Evolutionary conservation across 2,797 vertebrate species (phyloP).

Genomic region (Danio tinwini): DNA sequence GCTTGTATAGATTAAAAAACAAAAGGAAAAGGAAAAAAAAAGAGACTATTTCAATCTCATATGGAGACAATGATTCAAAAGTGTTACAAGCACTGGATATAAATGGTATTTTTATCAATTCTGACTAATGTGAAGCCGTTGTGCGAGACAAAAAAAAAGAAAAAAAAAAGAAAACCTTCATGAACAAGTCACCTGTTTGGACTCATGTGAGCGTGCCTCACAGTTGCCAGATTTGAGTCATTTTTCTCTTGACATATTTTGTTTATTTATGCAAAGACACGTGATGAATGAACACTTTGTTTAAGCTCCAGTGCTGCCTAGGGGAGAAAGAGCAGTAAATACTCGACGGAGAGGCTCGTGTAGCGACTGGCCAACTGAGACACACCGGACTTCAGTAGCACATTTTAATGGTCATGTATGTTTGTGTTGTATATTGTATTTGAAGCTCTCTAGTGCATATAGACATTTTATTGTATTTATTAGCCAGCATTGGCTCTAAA

Average conservation of each 20-base stretch:
- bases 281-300: conserved; percentile 95
- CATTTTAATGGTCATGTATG: conserved; percentile 80
- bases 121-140: conserved; percentile 99
- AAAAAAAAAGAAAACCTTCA: conserved; percentile 79
- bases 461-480: conserved; percentile 93
- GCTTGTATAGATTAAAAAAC: conserved; percentile 81
- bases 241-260: conserved; percentile 93
- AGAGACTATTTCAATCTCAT: conserved; percentile 81
- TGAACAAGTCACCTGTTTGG: conserved; percentile 93
- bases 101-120: conserved; percentile 99
- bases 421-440: conserved; percentile 86
- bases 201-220: conserved; percentile 92
- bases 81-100: conserved; percentile 99
- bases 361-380: conserved; percentile 81
- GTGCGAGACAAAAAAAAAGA: conserved; percentile 85
- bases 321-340: conserved; percentile 78
- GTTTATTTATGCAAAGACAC: conserved; percentile 99
- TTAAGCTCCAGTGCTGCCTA: conserved; percentile 92
- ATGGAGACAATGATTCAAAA: conserved; percentile 93
- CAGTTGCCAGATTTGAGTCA: conserved; percentile 92
- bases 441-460: conserved; percentile 86
- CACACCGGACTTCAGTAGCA: conserved; percentile 79
- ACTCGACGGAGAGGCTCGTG: conserved; percentile 79
- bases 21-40: conserved; percentile 69
- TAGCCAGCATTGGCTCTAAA: conserved; percentile 95